Evolutionary conservation across 1,140 invertebrate species (phyloP), one percentile per base, ranked within the genome.

Genomic region (Drosophila kurseongensis): DNA sequence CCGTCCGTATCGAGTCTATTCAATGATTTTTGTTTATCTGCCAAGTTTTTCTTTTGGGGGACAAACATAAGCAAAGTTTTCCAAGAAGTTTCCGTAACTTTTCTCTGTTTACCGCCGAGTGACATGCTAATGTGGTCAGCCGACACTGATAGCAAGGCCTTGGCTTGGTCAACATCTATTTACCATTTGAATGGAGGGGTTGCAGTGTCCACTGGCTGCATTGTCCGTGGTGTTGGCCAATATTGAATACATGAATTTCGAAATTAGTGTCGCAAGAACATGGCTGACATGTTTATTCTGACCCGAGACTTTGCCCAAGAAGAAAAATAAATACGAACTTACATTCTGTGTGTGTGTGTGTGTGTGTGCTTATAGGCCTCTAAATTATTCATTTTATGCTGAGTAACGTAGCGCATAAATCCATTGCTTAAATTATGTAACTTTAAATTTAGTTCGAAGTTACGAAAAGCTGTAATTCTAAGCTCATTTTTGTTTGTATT

Each of bases 61-160:
- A 61, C 65, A 78, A 63, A 78, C 75, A 78, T 72, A 78, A 78
- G 76, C 66, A 78, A 72, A 78, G 73, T 75, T 75, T 63, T 78
- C 67, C 62, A 40, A 77, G 74, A 77, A 77, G 62, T 77, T 77
- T 67, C 51, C 50, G 51, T 51, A 75, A 75, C 59, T 74, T 73
- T 75, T 63, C 71, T 74, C 40, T 75, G 72, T 66, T 75, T 74
- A 62, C 69, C 69, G 38, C 50, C 67, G 67, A 68, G 66, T 72
- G 68, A 72, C 68, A 72, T 72, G 68, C 68, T 72, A 72, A 72
- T 72, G 68, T 72, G 68, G 68, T 41, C 68, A 71, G 67, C 35
- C 42, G 62, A 66, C 59, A 62, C 48, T 54, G 59, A 62, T 45
- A 38, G 52, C 52, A 18, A 45, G 62, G 51, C 67, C 65, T 52